Percentiles rank a stretch among this genome's conserved stretches.
These are phyloP conservation scores for Alsophila aescularia DNA, from an alignment of 2,888 invertebrate species.

Conservation along the genomic window DNA sequence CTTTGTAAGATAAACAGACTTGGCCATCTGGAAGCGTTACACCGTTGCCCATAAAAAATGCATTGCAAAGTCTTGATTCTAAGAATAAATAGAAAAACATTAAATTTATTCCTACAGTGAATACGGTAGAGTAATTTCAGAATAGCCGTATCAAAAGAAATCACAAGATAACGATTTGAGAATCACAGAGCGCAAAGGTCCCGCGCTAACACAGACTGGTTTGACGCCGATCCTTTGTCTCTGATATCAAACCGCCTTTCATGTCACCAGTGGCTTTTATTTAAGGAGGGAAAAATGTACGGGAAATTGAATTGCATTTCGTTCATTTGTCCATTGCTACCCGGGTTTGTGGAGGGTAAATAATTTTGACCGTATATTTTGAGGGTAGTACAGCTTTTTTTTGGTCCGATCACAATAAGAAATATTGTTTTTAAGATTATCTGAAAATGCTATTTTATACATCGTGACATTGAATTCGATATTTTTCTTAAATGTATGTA, in stretches of 20 bases:
- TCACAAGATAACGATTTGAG: slow-evolving; percentile 17
- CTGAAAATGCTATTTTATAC: too few relatives aligned
- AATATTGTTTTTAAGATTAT: too few relatives aligned
- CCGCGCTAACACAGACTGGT: slow-evolving; percentile 13
- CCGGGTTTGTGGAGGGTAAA: slow-evolving; percentile 4
- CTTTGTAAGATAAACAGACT: too few relatives aligned
- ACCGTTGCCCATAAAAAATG: too few relatives aligned
- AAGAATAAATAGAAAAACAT: too few relatives aligned
- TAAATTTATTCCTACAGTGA: neutral
- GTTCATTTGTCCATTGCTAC: slow-evolving; percentile 29
- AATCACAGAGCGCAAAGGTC: slow-evolving; percentile 16
- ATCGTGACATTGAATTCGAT: too few relatives aligned
- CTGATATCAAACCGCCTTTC: slow-evolving; percentile 15
- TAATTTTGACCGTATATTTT: neutral
- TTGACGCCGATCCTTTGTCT: slow-evolving; percentile 19
- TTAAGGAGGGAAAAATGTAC: slow-evolving; percentile 36
- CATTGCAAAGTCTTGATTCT: too few relatives aligned
- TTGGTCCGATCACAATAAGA: too few relatives aligned
- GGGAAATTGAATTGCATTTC: slow-evolving; percentile 42
- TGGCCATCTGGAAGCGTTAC: too few relatives aligned
- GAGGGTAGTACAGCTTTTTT: neutral
- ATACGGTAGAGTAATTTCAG: neutral
- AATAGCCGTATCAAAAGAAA: neutral
- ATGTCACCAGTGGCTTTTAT: slow-evolving; percentile 30
- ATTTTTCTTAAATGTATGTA: too few relatives aligned